Evolutionary conservation across 1,140 invertebrate genomes (phyloP).

Genomic region (Magallana gigas): DNA sequence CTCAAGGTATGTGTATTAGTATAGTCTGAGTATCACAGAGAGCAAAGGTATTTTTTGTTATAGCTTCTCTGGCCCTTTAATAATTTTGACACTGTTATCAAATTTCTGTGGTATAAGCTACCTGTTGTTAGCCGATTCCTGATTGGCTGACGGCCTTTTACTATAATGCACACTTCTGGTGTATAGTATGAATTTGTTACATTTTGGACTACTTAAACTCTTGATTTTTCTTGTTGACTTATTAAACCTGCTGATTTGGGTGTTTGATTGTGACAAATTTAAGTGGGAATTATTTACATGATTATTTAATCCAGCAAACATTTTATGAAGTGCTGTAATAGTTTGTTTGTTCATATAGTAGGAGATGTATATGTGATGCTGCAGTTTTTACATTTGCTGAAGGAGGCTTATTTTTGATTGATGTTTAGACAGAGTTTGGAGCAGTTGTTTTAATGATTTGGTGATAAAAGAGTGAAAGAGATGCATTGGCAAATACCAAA

Average conservation of each 20-base stretch:
- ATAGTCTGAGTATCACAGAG: not conserved
- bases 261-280: not conserved
- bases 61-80: constrained; percentile 29
- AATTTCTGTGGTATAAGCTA: constrained; percentile 25
- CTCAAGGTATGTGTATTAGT: not conserved
- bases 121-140: not conserved
- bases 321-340: not conserved
- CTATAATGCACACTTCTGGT: constrained; percentile 17
- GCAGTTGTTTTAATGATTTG: not conserved
- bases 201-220: constrained; percentile 21
- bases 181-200: constrained; percentile 24
- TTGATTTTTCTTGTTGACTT: not conserved
- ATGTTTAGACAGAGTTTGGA: not conserved
- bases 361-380: not conserved
- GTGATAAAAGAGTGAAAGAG: constrained; percentile 30
- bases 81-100: constrained; percentile 33
- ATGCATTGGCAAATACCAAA: constrained; percentile 11
- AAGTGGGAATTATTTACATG: not conserved
- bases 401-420: not conserved
- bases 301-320: too few species aligned
- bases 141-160: constrained; percentile 12
- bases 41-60: not conserved
- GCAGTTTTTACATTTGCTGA: not conserved
- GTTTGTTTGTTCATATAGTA: constrained; percentile 1
- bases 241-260: constrained; percentile 24